Evolutionary conservation across 2,888 invertebrate species (phyloP), one percentile per base, ranked within the genome.

Genomic region (Ctena decussata): DNA sequence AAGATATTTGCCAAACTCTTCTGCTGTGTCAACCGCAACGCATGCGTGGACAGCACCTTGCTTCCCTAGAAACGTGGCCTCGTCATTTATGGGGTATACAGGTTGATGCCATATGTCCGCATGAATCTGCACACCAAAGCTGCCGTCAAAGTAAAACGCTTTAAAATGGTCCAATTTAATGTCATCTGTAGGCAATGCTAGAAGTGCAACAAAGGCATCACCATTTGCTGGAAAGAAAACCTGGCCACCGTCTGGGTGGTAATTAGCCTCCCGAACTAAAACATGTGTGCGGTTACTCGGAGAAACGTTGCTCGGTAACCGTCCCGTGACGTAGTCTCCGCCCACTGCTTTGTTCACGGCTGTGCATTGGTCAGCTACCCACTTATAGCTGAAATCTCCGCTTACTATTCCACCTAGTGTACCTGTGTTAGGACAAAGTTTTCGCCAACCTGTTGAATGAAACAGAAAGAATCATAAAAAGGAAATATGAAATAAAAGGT

Each of bases 121-220:
- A 44, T 89, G 86, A 30, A 92, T 91, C 71, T 92, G 92, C 0
- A 91, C 78, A n/a, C 92, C 92, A 71, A 90, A 91, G 32, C 83
- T 89, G 30, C 92, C 92, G 57, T 92, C 91, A 60, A 89, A 92
- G 78, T 91, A 92, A 80, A 92, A 92, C 0, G 92, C 90, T 12
- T 78, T 77, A 79, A 91, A 91, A 65, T 90, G 77, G 18, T 89
- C 75, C 32, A 81, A 81, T 60, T 87, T 88, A 30, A 91, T 78
- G 41, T 91, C 89, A 71, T 91, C 91, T 0, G 86, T 86, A 11
- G 90, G 90, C 2, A 89, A 77, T 8, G 91, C 91, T 30, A 90
- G 73, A 8, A 90, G 44, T 2, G 88, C 90, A 0, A 90, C 80
- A 53, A 88, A 90, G 0, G 90, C 80, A n/a, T 81, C 85, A 12